Conservation (phyloP, 2,113 vertebrate genomes). For the Ptychochromis oligacanthus region DNA sequence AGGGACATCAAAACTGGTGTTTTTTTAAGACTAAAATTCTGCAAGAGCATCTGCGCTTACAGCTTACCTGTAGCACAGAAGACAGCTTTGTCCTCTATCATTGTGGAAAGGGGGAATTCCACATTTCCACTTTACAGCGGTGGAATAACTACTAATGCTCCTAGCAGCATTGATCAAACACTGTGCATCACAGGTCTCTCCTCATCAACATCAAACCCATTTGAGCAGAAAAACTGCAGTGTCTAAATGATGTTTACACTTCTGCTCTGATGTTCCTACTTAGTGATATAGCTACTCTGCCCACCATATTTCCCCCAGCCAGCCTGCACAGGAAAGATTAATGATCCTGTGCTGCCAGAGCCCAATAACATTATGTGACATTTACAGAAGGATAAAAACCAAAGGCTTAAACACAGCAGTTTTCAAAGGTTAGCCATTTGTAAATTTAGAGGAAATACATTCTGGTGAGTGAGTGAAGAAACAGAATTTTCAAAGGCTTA, state of each 20-base stretch:
- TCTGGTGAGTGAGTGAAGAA: constrained; percentile 17
- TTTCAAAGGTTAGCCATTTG: constrained; percentile 71
- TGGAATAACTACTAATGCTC: constrained; percentile 70
- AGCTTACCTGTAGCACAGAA: constrained; percentile 11
- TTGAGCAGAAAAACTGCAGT: constrained; percentile 84
- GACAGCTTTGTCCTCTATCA: constrained; percentile 42
- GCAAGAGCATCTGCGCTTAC: neutral
- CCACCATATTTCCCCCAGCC: constrained; percentile 60
- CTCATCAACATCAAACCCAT: constrained; percentile 86
- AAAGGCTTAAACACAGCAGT: constrained; percentile 65
- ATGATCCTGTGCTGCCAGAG: constrained; percentile 71
- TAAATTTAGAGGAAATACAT: constrained; percentile 47
- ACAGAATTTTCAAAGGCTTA: constrained; percentile 17
- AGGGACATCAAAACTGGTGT: no score
- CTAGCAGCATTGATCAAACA: constrained; percentile 78
- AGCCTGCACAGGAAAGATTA: constrained; percentile 67
- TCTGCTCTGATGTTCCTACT: constrained; percentile 80
- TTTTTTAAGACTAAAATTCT: no score
- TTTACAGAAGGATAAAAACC: constrained; percentile 75
- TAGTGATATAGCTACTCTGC: constrained; percentile 79
- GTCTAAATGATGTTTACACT: constrained; percentile 86
- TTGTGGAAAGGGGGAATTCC: constrained; percentile 33
- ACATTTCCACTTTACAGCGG: constrained; percentile 46
- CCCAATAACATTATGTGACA: constrained; percentile 77
- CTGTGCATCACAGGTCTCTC: constrained; percentile 77